Evolutionary conservation across 1,140 invertebrate species (phyloP).

Genomic region (Dendrolimus punctatus): DNA sequence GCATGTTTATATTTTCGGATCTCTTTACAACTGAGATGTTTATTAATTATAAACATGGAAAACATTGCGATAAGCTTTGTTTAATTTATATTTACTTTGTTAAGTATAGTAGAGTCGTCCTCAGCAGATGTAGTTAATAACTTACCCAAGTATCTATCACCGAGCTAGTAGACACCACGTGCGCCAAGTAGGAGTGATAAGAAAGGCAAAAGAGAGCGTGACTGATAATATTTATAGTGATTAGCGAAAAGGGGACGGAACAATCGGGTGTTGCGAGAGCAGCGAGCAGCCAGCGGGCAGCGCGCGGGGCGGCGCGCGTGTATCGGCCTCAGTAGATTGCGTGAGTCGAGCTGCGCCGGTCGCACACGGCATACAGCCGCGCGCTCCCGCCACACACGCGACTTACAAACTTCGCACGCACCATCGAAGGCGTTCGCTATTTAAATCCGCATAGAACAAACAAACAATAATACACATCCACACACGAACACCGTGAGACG

Average conservation of each 20-base stretch:
- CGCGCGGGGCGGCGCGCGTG: constrained; percentile 57
- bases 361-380: constrained; percentile 40
- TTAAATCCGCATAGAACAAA: constrained; percentile 13
- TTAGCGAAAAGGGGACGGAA: constrained; percentile 70
- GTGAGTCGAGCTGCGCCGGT: constrained; percentile 61
- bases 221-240: constrained; percentile 70
- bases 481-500: constrained; percentile 32
- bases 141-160: no score
- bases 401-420: constrained; percentile 56
- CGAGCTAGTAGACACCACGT: constrained; percentile 29
- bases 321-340: constrained; percentile 57
- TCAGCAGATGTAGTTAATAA: no score
- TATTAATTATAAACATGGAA: no score
- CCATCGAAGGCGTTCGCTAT: constrained; percentile 17
- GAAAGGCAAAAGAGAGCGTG: constrained; percentile 59
- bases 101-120: no score
- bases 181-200: constrained; percentile 56
- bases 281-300: constrained; percentile 54
- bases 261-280: constrained; percentile 50
- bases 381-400: constrained; percentile 39
- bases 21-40: no score
- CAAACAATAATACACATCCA: constrained; percentile 5
- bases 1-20: background rate
- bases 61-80: no score
- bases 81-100: no score